A percentile compares a stretch with the other conserved stretches of the same genome.
Conservation (phyloP, 2,797 vertebrate genomes). For the Hapalemur alaotrensis region DNA sequence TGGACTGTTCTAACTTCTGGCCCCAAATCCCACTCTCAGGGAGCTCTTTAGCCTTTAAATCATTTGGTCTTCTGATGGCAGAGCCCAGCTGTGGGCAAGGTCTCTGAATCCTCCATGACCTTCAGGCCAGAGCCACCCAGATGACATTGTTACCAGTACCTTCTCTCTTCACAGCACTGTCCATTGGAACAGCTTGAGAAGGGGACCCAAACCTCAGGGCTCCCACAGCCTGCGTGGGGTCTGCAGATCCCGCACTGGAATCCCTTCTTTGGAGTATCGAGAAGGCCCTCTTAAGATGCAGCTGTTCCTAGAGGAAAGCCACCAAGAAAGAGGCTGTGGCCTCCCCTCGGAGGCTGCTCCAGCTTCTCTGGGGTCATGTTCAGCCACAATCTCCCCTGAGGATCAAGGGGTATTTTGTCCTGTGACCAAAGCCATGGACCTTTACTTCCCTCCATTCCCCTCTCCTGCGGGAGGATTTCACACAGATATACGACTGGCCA, state of each 20-base stretch:
- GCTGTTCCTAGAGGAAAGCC: background rate
- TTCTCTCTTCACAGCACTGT: background rate
- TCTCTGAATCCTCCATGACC: background rate
- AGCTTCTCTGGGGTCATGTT: background rate
- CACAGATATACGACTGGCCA: background rate
- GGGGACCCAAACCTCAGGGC: background rate
- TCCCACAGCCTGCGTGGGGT: background rate
- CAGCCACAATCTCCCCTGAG: background rate
- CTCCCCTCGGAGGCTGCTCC: background rate
- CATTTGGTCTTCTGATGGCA: background rate
- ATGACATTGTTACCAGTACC: background rate
- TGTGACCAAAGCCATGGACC: background rate
- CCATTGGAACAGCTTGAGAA: background rate
- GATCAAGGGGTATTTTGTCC: background rate
- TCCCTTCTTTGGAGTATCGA: background rate
- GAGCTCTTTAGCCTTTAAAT: background rate
- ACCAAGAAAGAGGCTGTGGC: background rate
- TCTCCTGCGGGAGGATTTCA: background rate
- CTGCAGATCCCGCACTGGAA: background rate
- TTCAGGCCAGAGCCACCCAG: background rate
- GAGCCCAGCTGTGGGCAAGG: background rate
- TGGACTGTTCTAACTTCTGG: background rate
- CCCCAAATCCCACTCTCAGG: background rate
- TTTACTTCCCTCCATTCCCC: background rate
- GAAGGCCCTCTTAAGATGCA: background rate